phyloP scores from a whole-genome alignment of 2,113 vertebrate genomes.

The Nipponia nippon region DNA sequence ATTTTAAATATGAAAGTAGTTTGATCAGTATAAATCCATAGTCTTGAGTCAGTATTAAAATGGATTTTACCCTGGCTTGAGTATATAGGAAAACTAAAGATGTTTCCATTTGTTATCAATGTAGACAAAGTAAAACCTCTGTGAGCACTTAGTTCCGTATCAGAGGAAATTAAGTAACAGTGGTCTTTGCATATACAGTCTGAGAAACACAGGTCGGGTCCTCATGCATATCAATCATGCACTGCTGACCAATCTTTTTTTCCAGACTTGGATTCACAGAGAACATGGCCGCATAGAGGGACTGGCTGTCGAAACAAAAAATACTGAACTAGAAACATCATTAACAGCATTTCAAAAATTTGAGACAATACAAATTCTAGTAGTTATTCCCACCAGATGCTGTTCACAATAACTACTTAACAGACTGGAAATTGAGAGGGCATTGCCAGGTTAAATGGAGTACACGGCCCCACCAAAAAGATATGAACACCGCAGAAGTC shows the following conservation, averaged over 20 bases:
- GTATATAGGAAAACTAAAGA: not conserved
- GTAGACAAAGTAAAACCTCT: not conserved
- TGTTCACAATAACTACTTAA: not conserved
- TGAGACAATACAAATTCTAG: not conserved
- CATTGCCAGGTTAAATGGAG: not conserved
- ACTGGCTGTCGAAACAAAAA: not conserved
- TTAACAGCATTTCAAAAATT: not conserved
- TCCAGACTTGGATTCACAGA: not conserved
- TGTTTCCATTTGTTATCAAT: not conserved
- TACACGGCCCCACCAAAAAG: not conserved
- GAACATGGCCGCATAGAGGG: not conserved
- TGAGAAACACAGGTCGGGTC: not conserved
- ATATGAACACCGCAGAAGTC: not conserved
- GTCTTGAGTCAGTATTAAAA: not conserved
- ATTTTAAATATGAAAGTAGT: not conserved
- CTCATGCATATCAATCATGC: not conserved
- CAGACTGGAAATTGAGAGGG: not conserved
- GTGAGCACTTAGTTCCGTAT: not conserved
- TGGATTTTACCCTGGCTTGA: not conserved
- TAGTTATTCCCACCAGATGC: not conserved
- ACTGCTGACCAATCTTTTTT: not conserved
- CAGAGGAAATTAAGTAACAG: not conserved
- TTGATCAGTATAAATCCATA: not conserved
- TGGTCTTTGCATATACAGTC: not conserved
- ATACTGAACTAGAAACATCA: not conserved